Evolutionary conservation across 2,888 invertebrate genomes (phyloP), one percentile per base, ranked within the genome.

Genomic region (Balanococcus diminutus): DNA sequence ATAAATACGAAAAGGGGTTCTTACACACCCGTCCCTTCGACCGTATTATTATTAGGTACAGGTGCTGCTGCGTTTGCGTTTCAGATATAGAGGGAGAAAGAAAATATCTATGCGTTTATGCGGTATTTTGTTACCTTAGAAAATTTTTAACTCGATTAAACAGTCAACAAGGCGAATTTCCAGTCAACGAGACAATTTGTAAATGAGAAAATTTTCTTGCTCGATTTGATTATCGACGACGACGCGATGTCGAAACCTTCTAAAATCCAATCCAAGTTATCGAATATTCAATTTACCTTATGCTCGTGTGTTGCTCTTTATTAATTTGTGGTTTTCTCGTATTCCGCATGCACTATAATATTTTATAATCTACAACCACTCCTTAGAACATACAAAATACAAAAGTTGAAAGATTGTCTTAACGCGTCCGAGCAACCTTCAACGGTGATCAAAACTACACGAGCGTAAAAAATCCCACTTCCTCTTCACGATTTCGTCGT

Each of bases 371-470:
- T 61, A 61, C 22, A 46, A n/a, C 46, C 1, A 42, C 39, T 1
- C 56, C 3, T 36, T 36, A 1, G 22, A 19, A 2, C 28, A 67
- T 67, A 67, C 28, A 16, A 28, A 67, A 67, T 28, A 67, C 25
- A 16, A 67, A 16, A 67, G 67, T 25, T 46, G 14, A 67, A 16
- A 28, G 67, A 67, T 67, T 67, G 67, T 67, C 67, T 67, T 67
- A 67, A 67, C 67, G 67, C 67, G 16, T 67, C 67, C 67, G 67
- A 28, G 56, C 56, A 56, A 56, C 56, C 56, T 56, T 56, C 56
- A 11, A 56, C 56, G 6, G 19, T 19, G 16, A 67, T 67, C 67
- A 67, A n/a, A 67, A 28, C 28, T 67, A 67, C 67, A 67, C 67
- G 67, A 67, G 67, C 67, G 67, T 67, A 9, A 67, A 67, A 67